Conservation (phyloP, 2,888 invertebrate genomes). For the Spisula subtruncata region DNA sequence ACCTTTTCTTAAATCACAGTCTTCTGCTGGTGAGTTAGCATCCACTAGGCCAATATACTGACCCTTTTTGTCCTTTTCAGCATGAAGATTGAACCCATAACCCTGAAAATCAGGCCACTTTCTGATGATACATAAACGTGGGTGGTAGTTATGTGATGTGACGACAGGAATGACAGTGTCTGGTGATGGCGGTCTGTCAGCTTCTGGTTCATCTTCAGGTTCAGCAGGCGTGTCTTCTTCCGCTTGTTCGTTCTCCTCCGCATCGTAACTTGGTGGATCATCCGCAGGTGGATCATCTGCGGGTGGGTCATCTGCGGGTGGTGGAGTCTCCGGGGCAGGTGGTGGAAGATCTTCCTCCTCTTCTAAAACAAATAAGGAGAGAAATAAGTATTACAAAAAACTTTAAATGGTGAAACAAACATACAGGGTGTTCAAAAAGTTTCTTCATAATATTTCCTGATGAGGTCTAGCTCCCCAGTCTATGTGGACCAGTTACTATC, state of each 20-base stretch:
- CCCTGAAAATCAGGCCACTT: slow-evolving; percentile 98
- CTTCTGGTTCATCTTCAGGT: slow-evolving; percentile 55
- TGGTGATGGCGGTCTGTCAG: slow-evolving; percentile 26
- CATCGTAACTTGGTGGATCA: slow-evolving; percentile 59
- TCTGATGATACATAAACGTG: slow-evolving; percentile 93
- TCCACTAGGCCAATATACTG: slow-evolving; percentile 99
- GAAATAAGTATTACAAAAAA: not conserved
- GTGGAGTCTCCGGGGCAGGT: slow-evolving; percentile 48
- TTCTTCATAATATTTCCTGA: no score
- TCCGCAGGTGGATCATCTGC: slow-evolving; percentile 49
- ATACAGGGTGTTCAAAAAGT: no score
- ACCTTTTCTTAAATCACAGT: slow-evolving; percentile 92
- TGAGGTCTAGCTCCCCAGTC: no score
- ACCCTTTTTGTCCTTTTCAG: slow-evolving; percentile 97
- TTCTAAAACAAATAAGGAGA: slow-evolving; percentile 38
- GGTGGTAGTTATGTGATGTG: slow-evolving; percentile 72
- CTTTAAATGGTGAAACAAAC: not conserved
- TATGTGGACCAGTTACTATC: no score
- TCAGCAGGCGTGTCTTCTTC: slow-evolving; percentile 50
- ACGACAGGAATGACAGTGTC: slow-evolving; percentile 9
- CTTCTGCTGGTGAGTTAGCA: slow-evolving; percentile 88
- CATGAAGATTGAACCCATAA: slow-evolving; percentile 99
- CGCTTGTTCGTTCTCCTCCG: slow-evolving; percentile 50
- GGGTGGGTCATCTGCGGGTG: slow-evolving; percentile 48
- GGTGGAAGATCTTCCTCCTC: slow-evolving; percentile 46